A percentile compares a stretch with the other conserved stretches of the same genome.
Conservation (phyloP, 2,797 vertebrate species). For the Ctenopoma kingsleyae region DNA sequence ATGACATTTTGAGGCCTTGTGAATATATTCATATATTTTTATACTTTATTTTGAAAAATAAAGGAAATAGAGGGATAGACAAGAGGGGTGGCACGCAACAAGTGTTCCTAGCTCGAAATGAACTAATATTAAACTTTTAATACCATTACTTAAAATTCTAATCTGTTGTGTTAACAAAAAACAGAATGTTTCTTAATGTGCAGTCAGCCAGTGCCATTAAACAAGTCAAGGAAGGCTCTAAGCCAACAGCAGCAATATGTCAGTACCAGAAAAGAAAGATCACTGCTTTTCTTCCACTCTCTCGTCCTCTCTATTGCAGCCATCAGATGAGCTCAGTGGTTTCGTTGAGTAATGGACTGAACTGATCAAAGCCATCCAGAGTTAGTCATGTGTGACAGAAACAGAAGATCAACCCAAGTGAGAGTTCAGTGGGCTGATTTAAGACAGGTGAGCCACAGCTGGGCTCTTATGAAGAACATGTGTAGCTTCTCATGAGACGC, state of each 20-base stretch:
- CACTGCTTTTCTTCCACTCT: conserved; percentile 12
- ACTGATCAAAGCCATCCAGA: conserved; percentile 56
- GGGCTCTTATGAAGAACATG: conserved; percentile 57
- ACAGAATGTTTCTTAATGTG: not conserved
- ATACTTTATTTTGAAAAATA: not conserved
- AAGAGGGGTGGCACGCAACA: too few relatives aligned
- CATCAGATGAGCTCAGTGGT: conserved; percentile 61
- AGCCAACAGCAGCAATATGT: conserved; percentile 29
- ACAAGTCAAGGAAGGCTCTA: conserved; percentile 9
- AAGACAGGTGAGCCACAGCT: conserved; percentile 69
- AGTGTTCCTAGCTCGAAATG: not conserved
- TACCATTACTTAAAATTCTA: too few relatives aligned
- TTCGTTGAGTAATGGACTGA: conserved; percentile 62
- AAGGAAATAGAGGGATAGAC: not conserved
- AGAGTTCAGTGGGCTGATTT: conserved; percentile 46
- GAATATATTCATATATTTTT: not conserved
- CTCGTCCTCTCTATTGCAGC: conserved; percentile 3
- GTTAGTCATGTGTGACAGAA: conserved; percentile 55
- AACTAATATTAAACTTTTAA: too few relatives aligned
- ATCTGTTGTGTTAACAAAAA: not conserved
- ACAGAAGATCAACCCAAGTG: conserved; percentile 23
- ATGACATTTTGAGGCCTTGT: not conserved
- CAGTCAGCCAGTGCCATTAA: not conserved
- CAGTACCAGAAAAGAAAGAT: conserved; percentile 20
- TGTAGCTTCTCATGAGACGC: conserved; percentile 43